Percentiles rank a stretch among this genome's conserved stretches.
Conservation (phyloP, 2,113 vertebrate genomes). For the Puffinus mauretanicus region DNA sequence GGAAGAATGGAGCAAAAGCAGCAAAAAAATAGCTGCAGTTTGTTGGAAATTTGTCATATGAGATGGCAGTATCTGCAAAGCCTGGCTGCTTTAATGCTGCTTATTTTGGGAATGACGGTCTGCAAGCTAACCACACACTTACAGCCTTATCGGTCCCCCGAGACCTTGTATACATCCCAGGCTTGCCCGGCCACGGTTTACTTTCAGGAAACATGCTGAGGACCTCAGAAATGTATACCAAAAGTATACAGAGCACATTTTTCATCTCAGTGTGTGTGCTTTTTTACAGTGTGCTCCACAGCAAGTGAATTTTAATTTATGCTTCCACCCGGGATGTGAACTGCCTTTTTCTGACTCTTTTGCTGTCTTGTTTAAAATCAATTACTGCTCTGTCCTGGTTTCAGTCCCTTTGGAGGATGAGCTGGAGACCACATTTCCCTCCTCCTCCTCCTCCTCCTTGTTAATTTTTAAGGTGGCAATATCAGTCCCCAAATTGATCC, state of each 20-base stretch:
- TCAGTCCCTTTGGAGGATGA: neutral
- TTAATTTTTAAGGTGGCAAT: slow-evolving; percentile 13
- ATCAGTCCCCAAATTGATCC: neutral
- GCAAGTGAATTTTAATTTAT: neutral
- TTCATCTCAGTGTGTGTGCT: neutral
- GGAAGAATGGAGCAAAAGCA: neutral
- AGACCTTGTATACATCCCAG: slow-evolving; percentile 6
- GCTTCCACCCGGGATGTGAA: neutral
- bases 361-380: neutral
- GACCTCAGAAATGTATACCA: neutral
- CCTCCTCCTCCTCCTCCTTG: neutral
- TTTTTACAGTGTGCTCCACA: neutral
- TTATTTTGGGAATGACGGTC: neutral
- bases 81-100: neutral
- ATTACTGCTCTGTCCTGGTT: neutral
- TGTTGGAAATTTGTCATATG: neutral
- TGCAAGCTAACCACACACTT: neutral
- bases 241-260: neutral
- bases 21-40: neutral
- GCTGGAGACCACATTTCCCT: neutral
- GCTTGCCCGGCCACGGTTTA: fast-evolving
- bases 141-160: neutral
- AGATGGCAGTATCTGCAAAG: neutral
- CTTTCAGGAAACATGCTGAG: slow-evolving; percentile 20
- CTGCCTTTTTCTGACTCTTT: neutral